Conservation (phyloP, 2,797 vertebrate genomes). For the Amblyraja radiata region DNA sequence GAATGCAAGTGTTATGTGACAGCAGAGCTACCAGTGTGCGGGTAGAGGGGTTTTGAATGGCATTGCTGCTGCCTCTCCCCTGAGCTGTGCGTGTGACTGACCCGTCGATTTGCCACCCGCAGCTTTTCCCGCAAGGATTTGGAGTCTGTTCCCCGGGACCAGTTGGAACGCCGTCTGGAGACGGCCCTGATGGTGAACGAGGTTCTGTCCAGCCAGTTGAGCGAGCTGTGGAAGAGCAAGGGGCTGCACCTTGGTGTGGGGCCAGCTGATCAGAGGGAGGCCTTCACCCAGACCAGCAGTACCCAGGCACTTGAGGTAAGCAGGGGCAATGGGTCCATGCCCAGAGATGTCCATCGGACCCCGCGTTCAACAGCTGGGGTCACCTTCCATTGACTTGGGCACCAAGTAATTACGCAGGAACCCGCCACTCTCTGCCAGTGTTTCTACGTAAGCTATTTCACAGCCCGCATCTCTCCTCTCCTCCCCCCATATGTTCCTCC, state of each 20-base stretch:
- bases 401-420: background rate
- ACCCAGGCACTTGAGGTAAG: background rate
- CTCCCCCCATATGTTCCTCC: background rate
- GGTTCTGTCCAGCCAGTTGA: conserved; percentile 24
- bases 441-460: background rate
- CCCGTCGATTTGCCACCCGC: too few species aligned
- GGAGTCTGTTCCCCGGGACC: background rate
- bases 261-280: conserved; percentile 18
- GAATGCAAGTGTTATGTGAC: too few species aligned
- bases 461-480: background rate
- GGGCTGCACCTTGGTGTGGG: background rate
- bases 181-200: conserved; percentile 5
- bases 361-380: too few species aligned
- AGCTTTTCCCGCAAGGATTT: background rate
- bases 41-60: background rate
- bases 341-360: background rate
- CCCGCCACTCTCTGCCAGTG: background rate
- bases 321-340: background rate
- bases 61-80: background rate
- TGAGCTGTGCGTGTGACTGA: background rate
- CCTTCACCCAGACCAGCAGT: conserved; percentile 10
- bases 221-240: background rate
- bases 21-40: too few species aligned
- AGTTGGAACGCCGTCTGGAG: background rate
- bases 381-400: background rate